Base-by-base conservation (phyloP, 1,140 invertebrate species). In the Drosophila sp. region DNA sequence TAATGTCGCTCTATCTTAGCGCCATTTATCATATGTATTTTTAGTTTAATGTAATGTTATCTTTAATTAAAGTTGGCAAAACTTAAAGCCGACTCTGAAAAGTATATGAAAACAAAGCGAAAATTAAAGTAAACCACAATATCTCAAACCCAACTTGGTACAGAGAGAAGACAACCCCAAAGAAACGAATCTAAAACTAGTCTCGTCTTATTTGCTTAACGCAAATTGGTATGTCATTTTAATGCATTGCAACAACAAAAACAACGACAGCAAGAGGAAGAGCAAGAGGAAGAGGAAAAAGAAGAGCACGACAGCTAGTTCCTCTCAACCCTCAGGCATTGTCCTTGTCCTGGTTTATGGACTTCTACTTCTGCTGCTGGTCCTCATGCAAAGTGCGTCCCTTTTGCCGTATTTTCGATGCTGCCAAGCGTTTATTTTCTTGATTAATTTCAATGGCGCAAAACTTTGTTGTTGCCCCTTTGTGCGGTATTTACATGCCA, bases 351-450 rank as follows among this genome's bases (percentile, higher is more conserved):
- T 32, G 21, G 21, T 21, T 21, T 21, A 21, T 13, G 38, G 32
- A 8, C 51, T 36, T 48, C 50, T n/a, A n/a, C n/a, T n/a, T n/a
- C n/a, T n/a, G n/a, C n/a, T n/a, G n/a, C n/a, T 80, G 54, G 70
- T 65, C 71, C 73, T 87, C 83, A 87, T 87, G 82, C 82, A 87
- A 87, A 87, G 76, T 87, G 80, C 38, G 61, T 64, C 54, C 45
- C 21, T 51, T 45, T 61, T 65, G 14, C 14, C 41, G 25, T 48
- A 13, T 32, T 76, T 76, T 50, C 66, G 82, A 82, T 78, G 75
- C 81, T 86, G 78, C 78, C 78, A 87, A 87, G 82, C 82, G 82
- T 87, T 87, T 87, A 87, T 83, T 87, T 87, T 87, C 82, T 87
- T 87, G 82, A 87, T 87, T 87, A 87, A 87, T 87, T 87, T 89